These are phyloP conservation scores for Argynnis bischoffii DNA, from an alignment of 2,888 invertebrate species.

Conservation along the genomic window DNA sequence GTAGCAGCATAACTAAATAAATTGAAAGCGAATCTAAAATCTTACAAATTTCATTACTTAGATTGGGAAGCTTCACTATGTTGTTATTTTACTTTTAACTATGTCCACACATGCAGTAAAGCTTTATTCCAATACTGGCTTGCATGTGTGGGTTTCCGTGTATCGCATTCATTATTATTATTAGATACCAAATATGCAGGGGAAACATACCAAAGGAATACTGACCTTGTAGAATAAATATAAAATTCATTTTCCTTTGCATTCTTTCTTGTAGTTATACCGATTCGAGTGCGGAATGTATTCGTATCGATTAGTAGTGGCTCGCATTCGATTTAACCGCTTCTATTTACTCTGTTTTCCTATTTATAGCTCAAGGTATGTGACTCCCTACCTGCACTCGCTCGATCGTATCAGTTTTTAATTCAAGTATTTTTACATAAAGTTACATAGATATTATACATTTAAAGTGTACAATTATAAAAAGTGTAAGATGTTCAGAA, in stretches of 20 bases:
- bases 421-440: neutral
- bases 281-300: conserved; percentile 46
- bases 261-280: conserved; percentile 45
- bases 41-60: conserved; percentile 20
- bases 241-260: conserved; percentile 47
- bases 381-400: conserved; percentile 69
- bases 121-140: conserved; percentile 18
- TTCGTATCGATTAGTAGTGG: conserved; percentile 76
- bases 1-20: conserved; percentile 19
- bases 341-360: conserved; percentile 80
- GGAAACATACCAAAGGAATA: neutral
- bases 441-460: neutral
- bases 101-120: conserved; percentile 20
- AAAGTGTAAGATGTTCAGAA: neutral
- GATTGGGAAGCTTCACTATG: conserved; percentile 23
- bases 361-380: conserved; percentile 77
- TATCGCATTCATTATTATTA: conserved; percentile 45
- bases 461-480: neutral
- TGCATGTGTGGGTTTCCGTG: conserved; percentile 55
- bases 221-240: conserved; percentile 21
- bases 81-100: conserved; percentile 32
- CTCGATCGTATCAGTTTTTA: conserved; percentile 47
- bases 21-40: conserved; percentile 15
- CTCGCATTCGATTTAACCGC: conserved; percentile 74
- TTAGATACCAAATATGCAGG: conserved; percentile 50